Base-by-base conservation (phyloP, 2,888 invertebrate genomes). In the Acanthacorydalis orientalis region DNA sequence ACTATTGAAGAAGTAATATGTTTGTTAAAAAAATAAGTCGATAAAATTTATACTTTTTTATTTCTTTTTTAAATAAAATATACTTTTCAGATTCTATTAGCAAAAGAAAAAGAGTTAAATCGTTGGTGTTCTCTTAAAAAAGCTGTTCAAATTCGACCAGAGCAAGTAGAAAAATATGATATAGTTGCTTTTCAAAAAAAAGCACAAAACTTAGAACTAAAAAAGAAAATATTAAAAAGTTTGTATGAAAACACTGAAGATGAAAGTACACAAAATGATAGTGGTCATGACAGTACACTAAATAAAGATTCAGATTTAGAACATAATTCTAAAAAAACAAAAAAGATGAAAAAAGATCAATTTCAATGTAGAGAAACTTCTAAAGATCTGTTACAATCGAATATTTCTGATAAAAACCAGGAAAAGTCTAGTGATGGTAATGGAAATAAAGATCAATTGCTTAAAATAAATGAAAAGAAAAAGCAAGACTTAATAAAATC, bases 111-210 rank as follows among this genome's bases (percentile, higher is more conserved):
- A 54, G 96, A 97, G 64, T 68, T 98, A 8, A 97, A 98, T 57
- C 79, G 80, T 56, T 98, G 97, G 98, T 91, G 85, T 55, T 89
- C 93, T 0, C 65, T 96, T 4, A 93, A 90, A 66, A 90, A 83
- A 67, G 74, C 89, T 0, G 74, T 83, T n/a, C 82, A 83, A 59
- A 77, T 82, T 56, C 73, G 84, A 32, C 77, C 86, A 0, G 80
- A 83, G 6, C 70, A 82, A 48, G 78, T 81, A 11, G 96, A 97
- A 67, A 72, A 73, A 51, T 79, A 80, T 48, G 95, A 96, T 51
- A 75, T 82, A 10, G 76, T 77, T 50, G 75, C 79, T 0, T 97
- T 82, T 65, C 65, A 73, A 53, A 74, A 77, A 55, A 90, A 85
- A 62, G 80, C 82, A 0, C 69, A 72, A 31, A 86, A 92, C 63